Evolutionary conservation across 2,888 invertebrate genomes (phyloP).

Genomic region (Diploptera punctata): DNA sequence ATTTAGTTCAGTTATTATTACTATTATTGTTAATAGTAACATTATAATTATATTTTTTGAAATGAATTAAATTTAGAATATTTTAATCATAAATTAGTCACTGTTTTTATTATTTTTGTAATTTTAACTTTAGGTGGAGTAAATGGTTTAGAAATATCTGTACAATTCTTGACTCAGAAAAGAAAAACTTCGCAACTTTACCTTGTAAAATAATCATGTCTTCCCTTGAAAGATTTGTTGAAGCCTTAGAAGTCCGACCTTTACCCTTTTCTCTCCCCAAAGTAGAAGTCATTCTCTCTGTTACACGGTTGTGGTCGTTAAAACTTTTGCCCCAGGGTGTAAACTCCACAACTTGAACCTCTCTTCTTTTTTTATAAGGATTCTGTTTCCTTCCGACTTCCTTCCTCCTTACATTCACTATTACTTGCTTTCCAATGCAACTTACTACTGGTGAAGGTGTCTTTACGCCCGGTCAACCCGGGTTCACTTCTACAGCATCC

Average conservation of each 20-base stretch:
- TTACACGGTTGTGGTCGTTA: background rate
- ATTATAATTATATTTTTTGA: too few relatives aligned
- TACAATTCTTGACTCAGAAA: too few relatives aligned
- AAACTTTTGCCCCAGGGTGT: background rate
- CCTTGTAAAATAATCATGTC: background rate
- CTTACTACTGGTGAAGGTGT: too few relatives aligned
- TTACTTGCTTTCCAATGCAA: background rate
- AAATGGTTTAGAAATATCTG: too few relatives aligned
- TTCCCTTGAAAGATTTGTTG: background rate
- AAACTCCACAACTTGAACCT: constrained; percentile 2
- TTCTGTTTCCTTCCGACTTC: constrained; percentile 14
- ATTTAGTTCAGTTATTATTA: too few relatives aligned
- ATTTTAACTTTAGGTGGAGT: too few relatives aligned
- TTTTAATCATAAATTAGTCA: too few relatives aligned
- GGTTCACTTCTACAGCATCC: constrained; percentile 4
- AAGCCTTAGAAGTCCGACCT: background rate
- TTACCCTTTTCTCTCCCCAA: background rate
- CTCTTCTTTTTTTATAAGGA: background rate
- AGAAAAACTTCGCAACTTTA: background rate
- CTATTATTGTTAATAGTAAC: too few relatives aligned
- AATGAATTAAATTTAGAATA: too few relatives aligned
- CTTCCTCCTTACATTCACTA: constrained; percentile 11
- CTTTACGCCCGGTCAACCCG: constrained; percentile 14
- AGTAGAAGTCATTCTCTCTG: background rate
- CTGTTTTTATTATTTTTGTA: too few relatives aligned